A percentile compares a stretch with the other conserved stretches of the same genome.
These are phyloP conservation scores for Gavia stellata DNA, from an alignment of 2,113 vertebrate species.

Conservation along the genomic window DNA sequence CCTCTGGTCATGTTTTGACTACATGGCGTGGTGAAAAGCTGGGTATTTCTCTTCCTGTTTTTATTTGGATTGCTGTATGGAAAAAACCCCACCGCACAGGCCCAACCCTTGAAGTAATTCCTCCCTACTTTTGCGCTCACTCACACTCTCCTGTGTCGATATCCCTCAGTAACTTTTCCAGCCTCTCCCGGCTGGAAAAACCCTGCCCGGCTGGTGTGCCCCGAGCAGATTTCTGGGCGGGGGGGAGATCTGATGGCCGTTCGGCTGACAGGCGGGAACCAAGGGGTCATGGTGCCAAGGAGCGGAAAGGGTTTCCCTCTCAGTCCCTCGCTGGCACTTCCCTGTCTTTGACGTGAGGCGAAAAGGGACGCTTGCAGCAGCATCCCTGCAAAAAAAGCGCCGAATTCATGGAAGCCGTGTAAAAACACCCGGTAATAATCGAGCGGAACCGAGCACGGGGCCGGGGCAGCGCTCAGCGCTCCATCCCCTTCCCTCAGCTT, in stretches of 20 bases:
- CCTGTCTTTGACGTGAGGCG: background rate
- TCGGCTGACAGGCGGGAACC: accelerated
- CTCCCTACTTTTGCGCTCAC: background rate
- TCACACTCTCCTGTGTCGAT: too few relatives aligned
- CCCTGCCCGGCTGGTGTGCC: background rate
- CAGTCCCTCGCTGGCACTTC: background rate
- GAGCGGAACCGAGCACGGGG: accelerated
- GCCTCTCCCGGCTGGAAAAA: background rate
- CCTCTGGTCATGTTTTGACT: background rate
- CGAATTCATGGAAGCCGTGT: background rate
- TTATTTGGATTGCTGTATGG: background rate
- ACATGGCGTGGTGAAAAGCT: background rate
- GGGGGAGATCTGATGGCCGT: background rate
- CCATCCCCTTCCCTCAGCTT: too few relatives aligned
- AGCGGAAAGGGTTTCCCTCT: too few relatives aligned
- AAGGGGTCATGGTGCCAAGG: background rate
- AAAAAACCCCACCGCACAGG: accelerated
- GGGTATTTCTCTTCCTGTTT: background rate
- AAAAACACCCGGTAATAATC: accelerated
- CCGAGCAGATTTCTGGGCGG: too few relatives aligned
- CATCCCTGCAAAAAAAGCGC: background rate
- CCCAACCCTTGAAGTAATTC: background rate
- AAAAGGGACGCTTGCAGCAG: background rate
- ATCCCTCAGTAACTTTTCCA: background rate
- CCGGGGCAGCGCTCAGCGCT: background rate